Evolutionary conservation across 2,888 invertebrate genomes (phyloP).

Genomic region (Sarcophaga caerulescens): DNA sequence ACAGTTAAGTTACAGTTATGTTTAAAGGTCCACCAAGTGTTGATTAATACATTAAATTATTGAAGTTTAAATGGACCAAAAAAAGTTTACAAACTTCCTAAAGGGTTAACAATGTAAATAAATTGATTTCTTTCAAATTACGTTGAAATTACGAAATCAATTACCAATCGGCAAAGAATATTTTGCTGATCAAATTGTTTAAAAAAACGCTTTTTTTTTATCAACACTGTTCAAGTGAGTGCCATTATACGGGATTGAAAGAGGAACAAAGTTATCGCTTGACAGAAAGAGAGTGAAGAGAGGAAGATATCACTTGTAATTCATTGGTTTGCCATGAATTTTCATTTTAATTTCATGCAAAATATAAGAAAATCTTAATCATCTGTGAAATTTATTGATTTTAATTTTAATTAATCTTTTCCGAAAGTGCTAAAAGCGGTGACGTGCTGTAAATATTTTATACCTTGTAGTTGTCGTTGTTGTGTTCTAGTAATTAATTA

Average conservation of each 20-base stretch:
- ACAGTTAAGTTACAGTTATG: too few species aligned
- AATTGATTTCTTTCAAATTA: too few species aligned
- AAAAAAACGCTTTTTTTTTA: too few species aligned
- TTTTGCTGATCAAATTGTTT: too few species aligned
- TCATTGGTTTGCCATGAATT: background rate
- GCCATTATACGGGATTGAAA: background rate
- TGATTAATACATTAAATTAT: too few species aligned
- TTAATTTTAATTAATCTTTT: slow-evolving; percentile 18
- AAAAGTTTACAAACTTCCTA: too few species aligned
- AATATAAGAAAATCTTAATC: slow-evolving; percentile 27
- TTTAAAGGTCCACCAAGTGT: too few species aligned
- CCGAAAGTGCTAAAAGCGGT: background rate
- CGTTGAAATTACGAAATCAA: too few species aligned
- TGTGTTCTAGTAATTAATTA: slow-evolving; percentile 28
- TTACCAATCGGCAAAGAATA: too few species aligned
- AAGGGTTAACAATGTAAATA: too few species aligned
- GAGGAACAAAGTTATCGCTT: background rate
- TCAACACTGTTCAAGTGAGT: too few species aligned
- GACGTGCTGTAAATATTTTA: slow-evolving; percentile 9
- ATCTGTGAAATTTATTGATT: slow-evolving; percentile 44
- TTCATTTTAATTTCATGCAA: slow-evolving; percentile 6
- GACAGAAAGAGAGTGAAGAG: background rate
- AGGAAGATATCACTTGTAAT: background rate
- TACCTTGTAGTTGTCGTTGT: background rate
- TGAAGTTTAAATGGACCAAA: too few species aligned